Conservation (phyloP, 2,888 invertebrate species). For the Carcina quercana region DNA sequence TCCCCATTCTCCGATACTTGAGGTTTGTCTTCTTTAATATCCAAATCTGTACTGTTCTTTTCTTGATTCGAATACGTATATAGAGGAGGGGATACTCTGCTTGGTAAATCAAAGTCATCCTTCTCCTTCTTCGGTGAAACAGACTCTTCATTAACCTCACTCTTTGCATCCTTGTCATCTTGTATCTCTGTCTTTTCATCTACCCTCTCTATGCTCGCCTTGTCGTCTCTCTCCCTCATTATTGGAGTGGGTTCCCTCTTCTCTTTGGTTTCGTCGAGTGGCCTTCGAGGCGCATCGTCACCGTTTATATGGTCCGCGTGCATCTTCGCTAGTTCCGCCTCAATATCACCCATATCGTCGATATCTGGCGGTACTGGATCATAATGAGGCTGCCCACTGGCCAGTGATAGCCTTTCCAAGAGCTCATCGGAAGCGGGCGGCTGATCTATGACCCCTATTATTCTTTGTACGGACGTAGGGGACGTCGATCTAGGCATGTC, state of each 20-base stretch:
- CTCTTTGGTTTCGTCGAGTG: slow-evolving; percentile 28
- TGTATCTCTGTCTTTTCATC: slow-evolving; percentile 8
- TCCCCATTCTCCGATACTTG: slow-evolving; percentile 42
- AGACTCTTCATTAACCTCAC: slow-evolving; percentile 15
- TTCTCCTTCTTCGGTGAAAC: slow-evolving; percentile 33
- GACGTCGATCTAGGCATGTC: slow-evolving; percentile 60
- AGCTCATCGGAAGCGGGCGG: slow-evolving; percentile 47
- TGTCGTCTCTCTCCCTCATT: slow-evolving; percentile 23
- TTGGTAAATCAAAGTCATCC: slow-evolving; percentile 77
- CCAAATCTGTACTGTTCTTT: slow-evolving; percentile 61
- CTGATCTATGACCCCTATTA: slow-evolving; percentile 51
- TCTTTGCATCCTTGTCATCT: slow-evolving; percentile 18
- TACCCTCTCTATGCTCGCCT: slow-evolving; percentile 3
- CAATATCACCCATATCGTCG: slow-evolving; percentile 77
- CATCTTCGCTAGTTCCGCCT: slow-evolving; percentile 82
- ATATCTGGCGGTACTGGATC: slow-evolving; percentile 54
- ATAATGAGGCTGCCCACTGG: slow-evolving; percentile 41
- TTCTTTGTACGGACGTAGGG: slow-evolving; percentile 62
- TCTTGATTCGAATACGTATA: slow-evolving; percentile 87
- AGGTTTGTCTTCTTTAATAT: slow-evolving; percentile 26
- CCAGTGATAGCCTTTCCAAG: slow-evolving; percentile 39
- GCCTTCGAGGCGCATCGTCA: slow-evolving; percentile 38
- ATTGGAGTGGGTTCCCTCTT: slow-evolving; percentile 48
- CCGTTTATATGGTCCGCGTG: slow-evolving; percentile 61
- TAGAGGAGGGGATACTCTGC: slow-evolving; percentile 81